Conservation (phyloP, 1,140 invertebrate genomes). For the Caerostris extrusa region DNA sequence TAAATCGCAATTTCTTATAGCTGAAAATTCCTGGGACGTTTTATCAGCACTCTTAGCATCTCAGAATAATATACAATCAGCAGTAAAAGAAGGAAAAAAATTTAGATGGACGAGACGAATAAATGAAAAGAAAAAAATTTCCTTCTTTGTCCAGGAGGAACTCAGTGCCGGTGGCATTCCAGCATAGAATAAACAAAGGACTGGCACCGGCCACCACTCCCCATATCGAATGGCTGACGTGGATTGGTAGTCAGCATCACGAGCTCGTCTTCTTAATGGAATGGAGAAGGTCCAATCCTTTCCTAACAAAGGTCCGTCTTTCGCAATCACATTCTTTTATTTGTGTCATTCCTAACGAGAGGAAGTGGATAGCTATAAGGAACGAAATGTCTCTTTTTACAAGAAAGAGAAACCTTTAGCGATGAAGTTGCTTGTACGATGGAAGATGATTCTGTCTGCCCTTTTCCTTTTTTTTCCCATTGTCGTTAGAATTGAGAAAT, state of each 20-base stretch:
- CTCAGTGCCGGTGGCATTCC: conserved; percentile 9
- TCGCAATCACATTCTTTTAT: conserved; percentile 29
- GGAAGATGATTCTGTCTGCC: background rate
- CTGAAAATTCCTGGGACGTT: too few relatives aligned
- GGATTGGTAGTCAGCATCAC: conserved; percentile 20
- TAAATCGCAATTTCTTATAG: too few relatives aligned
- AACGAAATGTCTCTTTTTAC: background rate
- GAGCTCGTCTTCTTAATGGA: conserved; percentile 55
- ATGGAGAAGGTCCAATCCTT: conserved; percentile 43
- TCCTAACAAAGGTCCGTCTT: conserved; percentile 15
- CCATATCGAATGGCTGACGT: conserved; percentile 57
- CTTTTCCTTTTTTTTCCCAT: background rate
- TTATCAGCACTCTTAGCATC: background rate
- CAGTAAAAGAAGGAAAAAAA: background rate
- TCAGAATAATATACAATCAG: background rate
- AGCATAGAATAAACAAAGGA: conserved; percentile 35
- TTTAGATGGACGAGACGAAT: background rate
- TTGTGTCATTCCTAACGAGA: conserved; percentile 40
- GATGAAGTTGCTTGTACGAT: background rate
- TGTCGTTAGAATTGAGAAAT: background rate
- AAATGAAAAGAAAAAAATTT: background rate
- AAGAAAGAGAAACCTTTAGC: conserved; percentile 18
- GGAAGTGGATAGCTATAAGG: conserved; percentile 34
- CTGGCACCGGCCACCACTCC: conserved; percentile 23
- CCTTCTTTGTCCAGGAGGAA: background rate